These are phyloP conservation scores for Nycticorax nycticorax DNA, from an alignment of 2,113 vertebrate species.

Conservation along the genomic window DNA sequence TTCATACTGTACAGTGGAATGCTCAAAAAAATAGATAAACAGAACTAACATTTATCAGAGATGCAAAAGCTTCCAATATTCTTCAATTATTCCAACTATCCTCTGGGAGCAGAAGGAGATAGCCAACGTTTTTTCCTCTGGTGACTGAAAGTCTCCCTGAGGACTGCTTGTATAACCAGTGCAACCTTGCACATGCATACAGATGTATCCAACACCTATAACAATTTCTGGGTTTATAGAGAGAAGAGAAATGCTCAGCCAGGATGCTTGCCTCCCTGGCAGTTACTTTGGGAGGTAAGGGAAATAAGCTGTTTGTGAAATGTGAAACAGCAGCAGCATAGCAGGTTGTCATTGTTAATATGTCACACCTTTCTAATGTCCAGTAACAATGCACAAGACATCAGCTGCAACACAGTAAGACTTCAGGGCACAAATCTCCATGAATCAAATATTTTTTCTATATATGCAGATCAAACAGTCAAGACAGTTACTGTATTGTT, in stretches of 20 bases:
- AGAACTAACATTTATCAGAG: not conserved
- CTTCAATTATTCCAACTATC: not conserved
- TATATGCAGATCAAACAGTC: not conserved
- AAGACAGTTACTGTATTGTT: not conserved
- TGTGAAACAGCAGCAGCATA: not conserved
- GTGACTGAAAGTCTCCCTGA: not conserved
- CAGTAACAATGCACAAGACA: not conserved
- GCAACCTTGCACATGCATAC: not conserved
- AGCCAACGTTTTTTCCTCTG: not conserved
- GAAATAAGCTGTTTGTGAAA: conserved; percentile 6
- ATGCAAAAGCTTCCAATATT: not conserved
- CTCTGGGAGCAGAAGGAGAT: not conserved
- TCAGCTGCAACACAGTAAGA: not conserved
- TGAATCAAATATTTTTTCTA: not conserved
- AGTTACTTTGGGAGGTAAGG: not conserved
- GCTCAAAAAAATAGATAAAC: not conserved
- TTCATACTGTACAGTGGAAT: not conserved
- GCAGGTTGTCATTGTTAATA: not conserved
- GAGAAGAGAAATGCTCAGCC: not conserved
- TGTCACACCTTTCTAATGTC: not conserved
- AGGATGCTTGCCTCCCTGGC: not conserved
- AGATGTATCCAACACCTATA: not conserved
- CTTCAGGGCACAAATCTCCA: not conserved
- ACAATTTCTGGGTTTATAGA: not conserved
- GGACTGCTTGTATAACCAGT: not conserved